Base-by-base conservation (phyloP, 2,113 vertebrate species). In the Neogale vison region DNA sequence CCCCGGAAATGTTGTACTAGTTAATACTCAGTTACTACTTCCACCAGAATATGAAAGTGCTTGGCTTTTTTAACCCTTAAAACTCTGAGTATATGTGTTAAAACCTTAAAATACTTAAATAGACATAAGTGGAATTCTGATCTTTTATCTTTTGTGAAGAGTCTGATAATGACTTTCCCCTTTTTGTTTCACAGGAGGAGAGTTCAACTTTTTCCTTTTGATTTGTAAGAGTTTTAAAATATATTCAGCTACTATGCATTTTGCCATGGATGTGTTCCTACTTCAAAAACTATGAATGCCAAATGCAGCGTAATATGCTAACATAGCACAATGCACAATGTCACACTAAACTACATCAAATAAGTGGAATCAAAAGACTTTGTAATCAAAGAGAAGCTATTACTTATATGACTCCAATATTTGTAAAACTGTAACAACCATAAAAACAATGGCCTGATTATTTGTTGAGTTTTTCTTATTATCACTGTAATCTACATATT, bases 191-290 rank as follows among this genome's bases (percentile, higher is more conserved):
- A 52, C 29, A 23, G 23, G 18, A 72, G 5, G 14, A 91, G 6
- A 90, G 61, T 81, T 76, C 57, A 88, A 57, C 6, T 36, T 84
- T 71, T 97, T 61, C 59, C 29, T 95, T 92, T 82, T 92, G 17
- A 90, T 85, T 61, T 84, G 2, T 42, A 87, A 79, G 42, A 42
- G 14, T 81, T 93, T 87, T 45, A 31, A 95, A 92, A n/a, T 18
- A 63, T 36, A 52, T 45, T 61, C 0, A 95, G 13, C 90, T 63
- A 92, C n/a, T 72, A 95, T 63, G 14, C 17, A 80, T 74, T 31
- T 94, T 85, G 39, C 85, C 71, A 90, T 18, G 1, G 55, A 50
- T 74, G 90, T 15, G 26, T 23, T 95, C 36, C 93, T 81, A 42
- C 80, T 84, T 92, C 50, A 85, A 72, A 84, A 94, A 90, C 36